Evolutionary conservation across 2,888 invertebrate genomes (phyloP).

Genomic region (Slavum lentiscoides): DNA sequence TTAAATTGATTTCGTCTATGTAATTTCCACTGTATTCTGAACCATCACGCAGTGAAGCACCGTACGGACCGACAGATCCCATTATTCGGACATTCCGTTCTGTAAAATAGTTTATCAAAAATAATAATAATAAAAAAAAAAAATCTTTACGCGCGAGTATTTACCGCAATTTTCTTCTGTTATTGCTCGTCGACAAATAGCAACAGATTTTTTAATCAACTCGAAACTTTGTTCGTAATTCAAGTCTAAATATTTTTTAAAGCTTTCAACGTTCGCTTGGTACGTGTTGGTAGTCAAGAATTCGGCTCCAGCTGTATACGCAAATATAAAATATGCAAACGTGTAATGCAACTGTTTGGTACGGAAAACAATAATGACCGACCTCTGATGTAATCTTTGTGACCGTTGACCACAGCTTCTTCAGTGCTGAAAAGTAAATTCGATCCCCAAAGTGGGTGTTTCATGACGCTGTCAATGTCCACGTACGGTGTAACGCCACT

Average conservation of each 20-base stretch:
- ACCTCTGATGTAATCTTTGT: constrained; percentile 81
- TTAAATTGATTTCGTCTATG: constrained; percentile 67
- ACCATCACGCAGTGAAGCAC: constrained; percentile 84
- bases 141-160: not conserved
- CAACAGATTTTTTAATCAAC: constrained; percentile 75
- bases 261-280: constrained; percentile 81
- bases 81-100: constrained; percentile 64
- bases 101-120: not conserved
- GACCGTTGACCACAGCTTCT: constrained; percentile 76
- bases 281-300: constrained; percentile 87
- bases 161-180: constrained; percentile 55
- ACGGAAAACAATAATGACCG: too few relatives aligned
- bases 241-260: constrained; percentile 73
- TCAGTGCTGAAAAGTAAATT: constrained; percentile 79
- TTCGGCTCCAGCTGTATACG: constrained; percentile 76
- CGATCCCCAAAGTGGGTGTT: constrained; percentile 88
- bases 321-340: not conserved
- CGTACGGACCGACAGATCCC: constrained; percentile 91
- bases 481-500: constrained; percentile 79
- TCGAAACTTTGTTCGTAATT: constrained; percentile 70
- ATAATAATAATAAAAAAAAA: not conserved
- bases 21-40: constrained; percentile 92
- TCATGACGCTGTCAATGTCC: constrained; percentile 77
- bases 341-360: not conserved
- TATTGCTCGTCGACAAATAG: constrained; percentile 74